Evolutionary conservation across 2,888 invertebrate genomes (phyloP).

Genomic region (Agrotis puta): DNA sequence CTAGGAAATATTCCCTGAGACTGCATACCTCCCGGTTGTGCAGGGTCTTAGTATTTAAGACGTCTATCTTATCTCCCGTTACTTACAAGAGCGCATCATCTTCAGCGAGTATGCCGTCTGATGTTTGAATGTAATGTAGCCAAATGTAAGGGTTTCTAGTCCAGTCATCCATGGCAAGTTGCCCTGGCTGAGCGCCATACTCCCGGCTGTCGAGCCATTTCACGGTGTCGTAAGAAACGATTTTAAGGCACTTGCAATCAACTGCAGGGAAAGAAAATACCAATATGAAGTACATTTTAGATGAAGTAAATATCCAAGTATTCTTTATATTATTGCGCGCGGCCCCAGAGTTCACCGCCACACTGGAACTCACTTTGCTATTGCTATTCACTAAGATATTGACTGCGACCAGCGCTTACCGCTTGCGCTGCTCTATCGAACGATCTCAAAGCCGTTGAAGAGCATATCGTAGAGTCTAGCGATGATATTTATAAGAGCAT

Average conservation of each 20-base stretch:
- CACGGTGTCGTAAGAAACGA: constrained; percentile 79
- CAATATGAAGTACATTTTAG: not conserved
- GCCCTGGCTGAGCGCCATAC: constrained; percentile 72
- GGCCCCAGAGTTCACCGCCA: too few species aligned
- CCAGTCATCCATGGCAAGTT: constrained; percentile 80
- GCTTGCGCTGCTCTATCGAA: too few species aligned
- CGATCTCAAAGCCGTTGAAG: too few species aligned
- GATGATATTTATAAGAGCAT: too few species aligned
- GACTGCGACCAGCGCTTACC: too few species aligned
- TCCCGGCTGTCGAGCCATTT: constrained; percentile 74
- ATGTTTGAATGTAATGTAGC: constrained; percentile 81
- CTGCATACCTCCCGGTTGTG: too few species aligned
- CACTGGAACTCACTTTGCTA: too few species aligned
- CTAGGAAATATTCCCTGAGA: too few species aligned
- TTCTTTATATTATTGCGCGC: not conserved
- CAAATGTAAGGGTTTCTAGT: constrained; percentile 77
- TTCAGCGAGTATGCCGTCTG: constrained; percentile 75
- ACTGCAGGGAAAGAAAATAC: constrained; percentile 19
- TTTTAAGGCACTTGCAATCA: constrained; percentile 79
- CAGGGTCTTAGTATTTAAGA: too few species aligned
- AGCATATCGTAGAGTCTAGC: too few species aligned
- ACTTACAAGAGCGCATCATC: constrained; percentile 82
- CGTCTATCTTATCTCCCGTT: not conserved
- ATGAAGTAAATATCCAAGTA: not conserved
- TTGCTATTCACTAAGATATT: too few species aligned